These are phyloP conservation scores for Galemys pyrenaicus DNA, from an alignment of 2,113 vertebrate genomes.

Conservation along the genomic window DNA sequence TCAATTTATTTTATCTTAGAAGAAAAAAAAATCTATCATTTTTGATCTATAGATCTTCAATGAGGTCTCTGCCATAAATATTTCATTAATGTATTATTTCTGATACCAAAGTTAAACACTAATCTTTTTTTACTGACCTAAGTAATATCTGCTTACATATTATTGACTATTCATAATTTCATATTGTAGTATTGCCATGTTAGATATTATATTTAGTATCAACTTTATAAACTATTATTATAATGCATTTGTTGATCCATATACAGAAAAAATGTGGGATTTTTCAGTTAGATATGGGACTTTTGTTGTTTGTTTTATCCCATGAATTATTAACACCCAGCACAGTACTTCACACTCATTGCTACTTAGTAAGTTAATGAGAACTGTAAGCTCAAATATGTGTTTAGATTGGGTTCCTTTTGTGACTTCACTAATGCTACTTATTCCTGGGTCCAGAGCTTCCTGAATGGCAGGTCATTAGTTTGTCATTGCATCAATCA, in stretches of 20 bases:
- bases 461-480: not conserved
- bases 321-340: not conserved
- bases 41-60: not conserved
- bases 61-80: not conserved
- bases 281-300: not conserved
- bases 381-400: not conserved
- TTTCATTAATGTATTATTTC: not conserved
- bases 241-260: not conserved
- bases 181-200: not conserved
- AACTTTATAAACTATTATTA: not conserved
- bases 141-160: not conserved
- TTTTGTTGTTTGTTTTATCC: not conserved
- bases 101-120: not conserved
- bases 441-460: not conserved
- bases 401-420: not conserved
- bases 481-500: not conserved
- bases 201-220: not conserved
- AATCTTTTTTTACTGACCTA: not conserved
- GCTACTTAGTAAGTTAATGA: not conserved
- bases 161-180: not conserved
- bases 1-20: not conserved
- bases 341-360: not conserved
- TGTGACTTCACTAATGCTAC: not conserved
- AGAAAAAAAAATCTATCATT: not conserved
- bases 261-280: not conserved